Percentiles rank a stretch among this genome's conserved stretches.
Evolutionary conservation across 2,797 vertebrate species (phyloP).

Genomic region (Varecia variegata): DNA sequence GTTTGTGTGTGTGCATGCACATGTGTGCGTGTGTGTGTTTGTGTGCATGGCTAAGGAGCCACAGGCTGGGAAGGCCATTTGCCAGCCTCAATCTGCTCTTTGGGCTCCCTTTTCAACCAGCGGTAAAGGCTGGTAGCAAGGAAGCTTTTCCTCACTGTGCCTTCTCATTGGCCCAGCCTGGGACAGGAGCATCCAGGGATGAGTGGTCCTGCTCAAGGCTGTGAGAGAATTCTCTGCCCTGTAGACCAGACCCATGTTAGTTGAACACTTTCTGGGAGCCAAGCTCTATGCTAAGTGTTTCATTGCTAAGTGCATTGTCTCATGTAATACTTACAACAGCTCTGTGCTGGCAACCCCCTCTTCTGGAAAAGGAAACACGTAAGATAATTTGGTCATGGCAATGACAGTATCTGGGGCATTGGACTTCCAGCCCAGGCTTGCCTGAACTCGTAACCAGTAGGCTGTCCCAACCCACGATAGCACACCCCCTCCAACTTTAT

Average conservation of each 20-base stretch:
- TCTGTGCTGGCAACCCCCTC: neutral
- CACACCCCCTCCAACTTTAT: neutral
- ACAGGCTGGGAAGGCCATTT: slow-evolving; percentile 55
- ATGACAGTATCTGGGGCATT: neutral
- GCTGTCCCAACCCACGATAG: neutral
- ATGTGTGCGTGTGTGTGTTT: no score
- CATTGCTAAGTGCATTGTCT: neutral
- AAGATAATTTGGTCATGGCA: neutral
- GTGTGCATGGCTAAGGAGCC: slow-evolving; percentile 45
- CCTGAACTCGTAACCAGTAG: neutral
- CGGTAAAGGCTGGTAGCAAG: slow-evolving; percentile 30
- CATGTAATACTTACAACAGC: neutral
- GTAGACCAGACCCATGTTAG: neutral
- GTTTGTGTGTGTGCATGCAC: neutral
- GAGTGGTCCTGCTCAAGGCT: no score
- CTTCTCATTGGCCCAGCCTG: neutral
- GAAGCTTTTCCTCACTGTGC: neutral
- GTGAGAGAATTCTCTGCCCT: neutral
- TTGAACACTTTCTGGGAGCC: neutral
- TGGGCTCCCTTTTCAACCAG: slow-evolving; percentile 3
- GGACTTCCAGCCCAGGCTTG: neutral
- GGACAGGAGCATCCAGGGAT: neutral
- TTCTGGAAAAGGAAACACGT: neutral
- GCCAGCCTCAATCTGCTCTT: slow-evolving; percentile 41
- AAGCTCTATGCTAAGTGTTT: neutral